Evolutionary conservation across 2,888 invertebrate genomes (phyloP).

Genomic region (Zaprionus obscuricornis): DNA sequence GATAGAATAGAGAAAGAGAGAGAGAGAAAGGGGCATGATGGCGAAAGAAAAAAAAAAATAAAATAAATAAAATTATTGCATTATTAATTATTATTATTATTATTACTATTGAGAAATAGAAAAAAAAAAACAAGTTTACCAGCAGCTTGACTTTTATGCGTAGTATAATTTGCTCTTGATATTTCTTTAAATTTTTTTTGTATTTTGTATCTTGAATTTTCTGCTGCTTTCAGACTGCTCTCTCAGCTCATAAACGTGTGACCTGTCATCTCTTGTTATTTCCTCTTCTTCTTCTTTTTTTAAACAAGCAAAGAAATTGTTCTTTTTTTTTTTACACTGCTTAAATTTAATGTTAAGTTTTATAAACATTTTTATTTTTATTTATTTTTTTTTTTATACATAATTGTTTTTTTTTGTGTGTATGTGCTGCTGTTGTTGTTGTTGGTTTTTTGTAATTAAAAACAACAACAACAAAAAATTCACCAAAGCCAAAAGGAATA

Average conservation of each 20-base stretch:
- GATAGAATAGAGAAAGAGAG: no score
- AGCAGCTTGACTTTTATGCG: conserved; percentile 11
- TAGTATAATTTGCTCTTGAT: no score
- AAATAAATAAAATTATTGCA: conserved; percentile 8
- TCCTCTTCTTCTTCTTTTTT: neutral
- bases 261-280: conserved; percentile 21
- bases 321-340: conserved; percentile 12
- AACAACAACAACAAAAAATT: conserved; percentile 32
- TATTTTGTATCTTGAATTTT: conserved; percentile 1
- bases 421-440: conserved; percentile 30
- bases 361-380: conserved; percentile 5
- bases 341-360: conserved; percentile 24
- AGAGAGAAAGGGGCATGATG: no score
- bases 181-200: neutral
- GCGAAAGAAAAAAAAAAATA: no score
- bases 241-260: conserved; percentile 64
- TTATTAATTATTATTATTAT: conserved; percentile 33
- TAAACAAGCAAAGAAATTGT: conserved; percentile 64
- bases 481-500: conserved; percentile 65
- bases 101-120: no score
- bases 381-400: conserved; percentile 10
- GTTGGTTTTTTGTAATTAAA: conserved; percentile 12
- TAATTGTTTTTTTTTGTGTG: conserved; percentile 23
- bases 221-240: neutral
- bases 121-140: conserved; percentile 28